Evolutionary conservation across 2,797 vertebrate species (phyloP).

Genomic region (Enteromius trimaculatus): DNA sequence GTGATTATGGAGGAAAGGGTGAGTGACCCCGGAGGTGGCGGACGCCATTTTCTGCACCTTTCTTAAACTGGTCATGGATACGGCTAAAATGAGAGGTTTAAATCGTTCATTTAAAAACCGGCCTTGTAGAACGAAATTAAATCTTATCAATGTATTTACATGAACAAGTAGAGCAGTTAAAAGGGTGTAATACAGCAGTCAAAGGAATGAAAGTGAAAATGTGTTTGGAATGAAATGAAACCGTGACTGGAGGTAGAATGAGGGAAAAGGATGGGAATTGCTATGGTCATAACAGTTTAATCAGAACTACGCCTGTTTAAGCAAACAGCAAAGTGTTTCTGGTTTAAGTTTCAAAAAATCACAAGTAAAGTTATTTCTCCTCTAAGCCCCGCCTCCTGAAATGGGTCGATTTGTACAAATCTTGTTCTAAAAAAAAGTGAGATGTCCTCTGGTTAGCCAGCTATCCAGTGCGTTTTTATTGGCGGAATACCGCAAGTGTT

Average conservation of each 20-base stretch:
- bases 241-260: neutral
- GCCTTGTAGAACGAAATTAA: slow-evolving; percentile 10
- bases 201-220: slow-evolving; percentile 45
- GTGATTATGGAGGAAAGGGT: slow-evolving; percentile 29
- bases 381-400: too few relatives aligned
- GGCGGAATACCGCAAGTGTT: too few relatives aligned
- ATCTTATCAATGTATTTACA: slow-evolving; percentile 29
- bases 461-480: too few relatives aligned
- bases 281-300: neutral
- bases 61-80: slow-evolving; percentile 8
- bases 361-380: too few relatives aligned
- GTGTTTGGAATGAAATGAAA: neutral
- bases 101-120: neutral
- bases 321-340: too few relatives aligned
- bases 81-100: neutral
- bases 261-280: neutral
- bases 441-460: too few relatives aligned
- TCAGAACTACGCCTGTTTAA: too few relatives aligned
- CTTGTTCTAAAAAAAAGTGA: too few relatives aligned
- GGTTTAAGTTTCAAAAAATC: too few relatives aligned
- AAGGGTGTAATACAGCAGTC: slow-evolving; percentile 49
- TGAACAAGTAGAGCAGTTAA: slow-evolving; percentile 10
- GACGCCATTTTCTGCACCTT: neutral
- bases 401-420: too few relatives aligned
- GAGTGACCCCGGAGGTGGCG: neutral